A percentile compares a stretch with the other conserved stretches of the same genome.
These are phyloP conservation scores for Anolis apletophallus DNA, from an alignment of 2,797 vertebrate species.

Conservation along the genomic window DNA sequence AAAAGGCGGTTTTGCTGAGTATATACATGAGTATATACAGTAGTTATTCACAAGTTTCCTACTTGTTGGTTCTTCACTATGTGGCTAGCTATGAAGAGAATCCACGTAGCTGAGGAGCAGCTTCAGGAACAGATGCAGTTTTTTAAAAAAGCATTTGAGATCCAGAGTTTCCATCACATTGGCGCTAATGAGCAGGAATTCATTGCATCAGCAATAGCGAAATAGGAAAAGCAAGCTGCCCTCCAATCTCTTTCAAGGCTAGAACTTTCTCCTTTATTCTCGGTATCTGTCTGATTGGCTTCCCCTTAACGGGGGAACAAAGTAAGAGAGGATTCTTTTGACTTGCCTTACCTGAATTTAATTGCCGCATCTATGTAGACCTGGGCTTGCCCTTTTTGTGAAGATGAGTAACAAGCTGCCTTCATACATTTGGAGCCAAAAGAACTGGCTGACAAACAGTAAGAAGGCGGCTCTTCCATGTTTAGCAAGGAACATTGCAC, in stretches of 20 bases:
- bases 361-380: not conserved
- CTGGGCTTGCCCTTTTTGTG: not conserved
- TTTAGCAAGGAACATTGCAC: not conserved
- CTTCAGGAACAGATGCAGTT: not conserved
- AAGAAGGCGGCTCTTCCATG: not conserved
- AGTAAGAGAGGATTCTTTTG: not conserved
- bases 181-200: not conserved
- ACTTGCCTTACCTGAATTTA: not conserved
- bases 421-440: not conserved
- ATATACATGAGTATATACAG: too few relatives aligned
- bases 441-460: not conserved
- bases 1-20: too few relatives aligned
- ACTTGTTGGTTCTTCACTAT: not conserved
- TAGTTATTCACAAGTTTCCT: not conserved
- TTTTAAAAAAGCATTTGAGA: not conserved
- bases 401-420: not conserved
- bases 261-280: not conserved
- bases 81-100: not conserved
- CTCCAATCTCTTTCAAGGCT: not conserved
- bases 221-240: not conserved
- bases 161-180: not conserved
- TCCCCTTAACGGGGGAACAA: not conserved
- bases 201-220: not conserved
- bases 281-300: not conserved
- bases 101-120: not conserved